A percentile compares a stretch with the other conserved stretches of the same genome.
These are phyloP conservation scores for Psilanteris sp. DNA, from an alignment of 1,140 invertebrate species.

Conservation along the genomic window DNA sequence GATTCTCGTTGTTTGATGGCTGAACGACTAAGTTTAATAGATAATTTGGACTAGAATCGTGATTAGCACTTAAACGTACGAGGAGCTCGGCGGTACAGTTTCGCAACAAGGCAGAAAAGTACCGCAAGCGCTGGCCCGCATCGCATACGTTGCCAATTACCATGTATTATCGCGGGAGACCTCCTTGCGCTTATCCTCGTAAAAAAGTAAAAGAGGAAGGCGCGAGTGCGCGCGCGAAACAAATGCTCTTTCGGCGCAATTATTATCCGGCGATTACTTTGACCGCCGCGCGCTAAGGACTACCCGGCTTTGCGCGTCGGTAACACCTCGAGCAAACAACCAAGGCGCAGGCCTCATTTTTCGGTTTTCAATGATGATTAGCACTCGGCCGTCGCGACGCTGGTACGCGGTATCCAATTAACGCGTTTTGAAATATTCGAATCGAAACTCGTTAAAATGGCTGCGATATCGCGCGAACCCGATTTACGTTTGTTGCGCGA, in stretches of 20 bases:
- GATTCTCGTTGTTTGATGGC: not conserved
- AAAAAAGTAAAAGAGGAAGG: constrained; percentile 15
- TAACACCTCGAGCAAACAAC: constrained; percentile 74
- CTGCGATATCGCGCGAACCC: not conserved
- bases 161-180: constrained; percentile 70
- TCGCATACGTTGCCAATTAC: constrained; percentile 72
- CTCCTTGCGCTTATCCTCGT: constrained; percentile 37
- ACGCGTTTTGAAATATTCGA: constrained; percentile 67
- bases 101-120: constrained; percentile 51
- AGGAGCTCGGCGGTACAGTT: constrained; percentile 41
- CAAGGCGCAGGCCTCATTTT: constrained; percentile 73
- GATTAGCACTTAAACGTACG: constrained; percentile 43
- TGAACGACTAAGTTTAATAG: constrained; percentile 29
- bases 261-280: constrained; percentile 46
- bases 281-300: constrained; percentile 25
- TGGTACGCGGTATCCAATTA: constrained; percentile 74
- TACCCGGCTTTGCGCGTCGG: constrained; percentile 63
- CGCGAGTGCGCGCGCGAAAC: not conserved
- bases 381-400: constrained; percentile 64
- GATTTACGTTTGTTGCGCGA: too few species aligned
- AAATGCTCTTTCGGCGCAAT: constrained; percentile 46
- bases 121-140: constrained; percentile 55
- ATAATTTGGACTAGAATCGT: constrained; percentile 35
- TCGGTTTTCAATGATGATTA: constrained; percentile 77
- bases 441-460: constrained; percentile 8